Percentiles rank a stretch among this genome's conserved stretches.
phyloP scores from a whole-genome alignment of 2,888 invertebrate genomes.

The Cheiracanthium punctorium region DNA sequence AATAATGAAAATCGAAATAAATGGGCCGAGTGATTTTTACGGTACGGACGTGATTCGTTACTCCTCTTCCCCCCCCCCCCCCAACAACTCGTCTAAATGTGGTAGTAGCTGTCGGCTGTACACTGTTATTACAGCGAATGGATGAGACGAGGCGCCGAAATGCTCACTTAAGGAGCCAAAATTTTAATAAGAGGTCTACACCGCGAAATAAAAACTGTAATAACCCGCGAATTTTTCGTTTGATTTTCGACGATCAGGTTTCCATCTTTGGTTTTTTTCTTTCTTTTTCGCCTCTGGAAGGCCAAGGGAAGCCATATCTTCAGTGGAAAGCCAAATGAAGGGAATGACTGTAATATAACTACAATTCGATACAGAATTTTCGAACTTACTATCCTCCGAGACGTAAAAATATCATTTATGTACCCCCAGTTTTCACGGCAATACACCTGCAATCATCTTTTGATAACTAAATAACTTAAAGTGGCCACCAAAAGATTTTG shows the following conservation, averaged over 20 bases:
- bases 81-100: background rate
- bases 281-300: too few relatives aligned
- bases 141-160: conserved; percentile 64
- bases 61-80: too few relatives aligned
- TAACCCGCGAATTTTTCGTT: conserved; percentile 1
- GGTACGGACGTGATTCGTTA: conserved; percentile 38
- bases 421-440: too few relatives aligned
- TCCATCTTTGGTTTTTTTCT: conserved; percentile 35
- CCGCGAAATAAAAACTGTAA: conserved; percentile 37
- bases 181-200: conserved; percentile 63
- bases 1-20: conserved; percentile 68
- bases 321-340: too few relatives aligned
- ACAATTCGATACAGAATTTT: too few relatives aligned
- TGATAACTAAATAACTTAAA: too few relatives aligned
- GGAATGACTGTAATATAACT: too few relatives aligned
- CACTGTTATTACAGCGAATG: conserved; percentile 59
- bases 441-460: too few relatives aligned
- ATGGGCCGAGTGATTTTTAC: conserved; percentile 51
- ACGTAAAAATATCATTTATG: too few relatives aligned
- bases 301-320: too few relatives aligned
- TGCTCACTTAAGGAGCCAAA: conserved; percentile 55
- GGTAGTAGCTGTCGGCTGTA: conserved; percentile 28
- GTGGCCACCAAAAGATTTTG: too few relatives aligned
- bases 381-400: too few relatives aligned
- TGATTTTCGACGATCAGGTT: conserved; percentile 13